phyloP scores from a whole-genome alignment of 1,140 invertebrate species.

The Drosophila arizonae region DNA sequence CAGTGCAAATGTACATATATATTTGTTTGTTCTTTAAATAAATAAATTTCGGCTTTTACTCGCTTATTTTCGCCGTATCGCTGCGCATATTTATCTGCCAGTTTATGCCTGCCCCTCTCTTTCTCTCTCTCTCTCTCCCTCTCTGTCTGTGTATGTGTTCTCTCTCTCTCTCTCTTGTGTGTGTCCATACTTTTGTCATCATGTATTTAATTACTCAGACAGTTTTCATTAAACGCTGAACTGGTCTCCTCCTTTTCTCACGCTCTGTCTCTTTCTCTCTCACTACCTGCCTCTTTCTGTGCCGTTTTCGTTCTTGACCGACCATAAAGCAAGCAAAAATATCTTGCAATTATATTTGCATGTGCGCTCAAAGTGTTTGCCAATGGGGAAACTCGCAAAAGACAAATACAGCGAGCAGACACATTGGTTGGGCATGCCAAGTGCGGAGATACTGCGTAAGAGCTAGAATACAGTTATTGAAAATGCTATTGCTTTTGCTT shows the following conservation, averaged over 20 bases:
- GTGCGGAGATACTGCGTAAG: background rate
- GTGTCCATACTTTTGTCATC: slow-evolving; percentile 60
- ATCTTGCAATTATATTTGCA: slow-evolving; percentile 77
- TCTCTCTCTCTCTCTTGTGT: too few species aligned
- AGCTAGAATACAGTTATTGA: too few species aligned
- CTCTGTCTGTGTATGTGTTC: background rate
- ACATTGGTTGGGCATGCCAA: too few species aligned
- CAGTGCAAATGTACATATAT: slow-evolving; percentile 8
- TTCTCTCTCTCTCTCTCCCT: too few species aligned
- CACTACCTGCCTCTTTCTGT: background rate
- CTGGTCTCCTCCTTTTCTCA: background rate
- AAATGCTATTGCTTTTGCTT: too few species aligned
- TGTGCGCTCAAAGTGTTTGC: slow-evolving; percentile 72
- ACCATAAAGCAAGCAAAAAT: slow-evolving; percentile 72
- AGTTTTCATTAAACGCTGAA: slow-evolving; percentile 73
- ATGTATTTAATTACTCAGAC: slow-evolving; percentile 79
- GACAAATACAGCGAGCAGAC: slow-evolving; percentile 23
- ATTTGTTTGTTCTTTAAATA: slow-evolving; percentile 24
- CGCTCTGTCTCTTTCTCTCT: background rate
- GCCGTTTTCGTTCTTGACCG: slow-evolving; percentile 7
- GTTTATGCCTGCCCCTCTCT: background rate
- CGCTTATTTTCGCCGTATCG: background rate
- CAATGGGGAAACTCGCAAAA: slow-evolving; percentile 32
- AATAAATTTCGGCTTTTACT: slow-evolving; percentile 37
- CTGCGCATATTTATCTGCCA: background rate